Evolutionary conservation across 2,888 invertebrate species (phyloP).

Genomic region (Lypha dubia): DNA sequence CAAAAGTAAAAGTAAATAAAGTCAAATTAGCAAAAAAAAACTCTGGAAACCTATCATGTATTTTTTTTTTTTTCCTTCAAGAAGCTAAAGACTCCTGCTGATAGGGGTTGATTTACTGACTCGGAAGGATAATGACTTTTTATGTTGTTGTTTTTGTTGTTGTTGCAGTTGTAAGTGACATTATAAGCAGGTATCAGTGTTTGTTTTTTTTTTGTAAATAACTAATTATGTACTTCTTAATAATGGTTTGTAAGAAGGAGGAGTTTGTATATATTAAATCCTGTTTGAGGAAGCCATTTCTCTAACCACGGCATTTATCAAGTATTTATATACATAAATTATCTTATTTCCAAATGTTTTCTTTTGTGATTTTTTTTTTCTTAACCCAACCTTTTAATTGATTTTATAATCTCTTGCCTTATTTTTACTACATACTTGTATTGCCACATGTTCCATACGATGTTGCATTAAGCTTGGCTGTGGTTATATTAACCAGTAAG

Average conservation of each 20-base stretch:
- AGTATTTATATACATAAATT: neutral
- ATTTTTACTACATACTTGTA: conserved; percentile 10
- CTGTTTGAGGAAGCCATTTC: no score
- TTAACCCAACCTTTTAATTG: conserved; percentile 57
- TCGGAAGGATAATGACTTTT: conserved; percentile 83
- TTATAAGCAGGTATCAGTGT: conserved; percentile 74
- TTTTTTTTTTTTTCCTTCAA: conserved; percentile 4
- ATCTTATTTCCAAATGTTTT: neutral
- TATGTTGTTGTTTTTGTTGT: conserved; percentile 21
- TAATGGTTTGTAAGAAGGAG: conserved; percentile 74
- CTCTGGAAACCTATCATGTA: conserved; percentile 6
- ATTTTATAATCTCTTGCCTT: conserved; percentile 41
- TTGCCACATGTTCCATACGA: conserved; percentile 36
- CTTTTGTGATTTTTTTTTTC: neutral
- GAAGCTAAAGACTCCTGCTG: conserved; percentile 72
- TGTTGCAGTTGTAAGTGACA: conserved; percentile 70
- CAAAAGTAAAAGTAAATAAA: conserved; percentile 52
- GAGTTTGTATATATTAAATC: conserved; percentile 75
- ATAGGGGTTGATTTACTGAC: conserved; percentile 84
- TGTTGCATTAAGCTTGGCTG: conserved; percentile 78
- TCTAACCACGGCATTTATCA: no score
- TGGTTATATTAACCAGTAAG: conserved; percentile 83
- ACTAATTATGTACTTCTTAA: conserved; percentile 27
- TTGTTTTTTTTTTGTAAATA: conserved; percentile 35
- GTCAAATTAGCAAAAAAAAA: conserved; percentile 47